Percentiles rank a stretch among this genome's conserved stretches.
Evolutionary conservation across 2,888 invertebrate species (phyloP).

Genomic region (Netelia melanura): DNA sequence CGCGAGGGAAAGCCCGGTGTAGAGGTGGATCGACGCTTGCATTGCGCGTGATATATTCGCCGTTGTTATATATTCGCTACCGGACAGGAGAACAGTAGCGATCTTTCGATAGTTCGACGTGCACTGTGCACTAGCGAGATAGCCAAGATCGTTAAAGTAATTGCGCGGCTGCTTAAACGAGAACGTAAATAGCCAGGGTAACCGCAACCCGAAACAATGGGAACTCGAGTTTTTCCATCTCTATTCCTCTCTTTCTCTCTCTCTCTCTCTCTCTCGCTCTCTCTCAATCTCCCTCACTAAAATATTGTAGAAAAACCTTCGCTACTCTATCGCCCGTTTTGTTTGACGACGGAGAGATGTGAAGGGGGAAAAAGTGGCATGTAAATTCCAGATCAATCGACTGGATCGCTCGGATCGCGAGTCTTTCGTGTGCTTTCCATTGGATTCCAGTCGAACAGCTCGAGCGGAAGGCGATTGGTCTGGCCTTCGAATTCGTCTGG

Average conservation of each 20-base stretch:
- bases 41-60: too few relatives aligned
- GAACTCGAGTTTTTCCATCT: slow-evolving; percentile 6
- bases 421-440: slow-evolving; percentile 40
- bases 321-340: background rate
- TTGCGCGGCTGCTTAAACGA: slow-evolving; percentile 37
- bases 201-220: background rate
- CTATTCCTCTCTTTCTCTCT: too few relatives aligned
- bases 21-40: too few relatives aligned
- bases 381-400: slow-evolving; percentile 62
- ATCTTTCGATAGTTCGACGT: slow-evolving; percentile 4
- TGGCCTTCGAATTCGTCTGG: slow-evolving; percentile 58
- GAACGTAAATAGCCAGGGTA: slow-evolving; percentile 3
- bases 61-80: too few relatives aligned
- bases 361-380: slow-evolving; percentile 44
- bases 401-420: slow-evolving; percentile 51
- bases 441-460: slow-evolving; percentile 49
- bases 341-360: background rate
- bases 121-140: background rate
- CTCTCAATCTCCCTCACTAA: background rate
- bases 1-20: too few relatives aligned
- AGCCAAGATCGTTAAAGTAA: slow-evolving; percentile 59
- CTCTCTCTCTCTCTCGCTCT: too few relatives aligned
- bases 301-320: background rate
- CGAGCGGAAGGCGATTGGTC: slow-evolving; percentile 44
- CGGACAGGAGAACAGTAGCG: background rate